Conservation (phyloP, 2,113 vertebrate species). For the Pterocles burchelli region DNA sequence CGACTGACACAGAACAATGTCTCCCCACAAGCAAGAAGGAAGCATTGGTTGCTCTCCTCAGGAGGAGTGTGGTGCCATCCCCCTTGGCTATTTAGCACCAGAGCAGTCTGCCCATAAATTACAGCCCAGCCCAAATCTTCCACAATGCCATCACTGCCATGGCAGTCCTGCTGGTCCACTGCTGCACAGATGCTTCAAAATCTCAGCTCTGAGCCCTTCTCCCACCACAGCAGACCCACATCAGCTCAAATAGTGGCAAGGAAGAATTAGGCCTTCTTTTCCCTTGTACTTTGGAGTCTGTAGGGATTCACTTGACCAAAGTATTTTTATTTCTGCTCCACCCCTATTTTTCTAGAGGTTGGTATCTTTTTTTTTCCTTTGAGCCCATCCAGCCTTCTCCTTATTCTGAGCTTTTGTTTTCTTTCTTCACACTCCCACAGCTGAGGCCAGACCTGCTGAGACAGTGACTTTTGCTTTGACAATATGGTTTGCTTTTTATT, state of each 20-base stretch:
- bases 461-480: slow-evolving; percentile 48
- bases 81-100: background rate
- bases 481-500: slow-evolving; percentile 54
- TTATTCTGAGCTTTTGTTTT: slow-evolving; percentile 48
- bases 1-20: background rate
- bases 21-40: background rate
- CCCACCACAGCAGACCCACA: background rate
- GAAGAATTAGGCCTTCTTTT: background rate
- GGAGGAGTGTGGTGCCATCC: background rate
- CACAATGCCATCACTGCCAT: background rate
- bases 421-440: slow-evolving; percentile 1
- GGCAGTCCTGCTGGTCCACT: background rate
- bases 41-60: background rate
- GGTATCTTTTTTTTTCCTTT: background rate
- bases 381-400: background rate
- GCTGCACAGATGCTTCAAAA: background rate
- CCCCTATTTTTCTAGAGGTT: slow-evolving; percentile 54
- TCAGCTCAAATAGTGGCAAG: background rate
- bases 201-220: background rate
- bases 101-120: background rate
- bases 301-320: background rate
- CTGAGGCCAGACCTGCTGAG: slow-evolving; percentile 57
- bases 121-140: background rate
- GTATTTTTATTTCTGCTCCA: slow-evolving; percentile 50
- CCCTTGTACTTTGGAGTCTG: background rate